Evolutionary conservation across 2,888 invertebrate genomes (phyloP).

Genomic region (Leptinotarsa haldemani): DNA sequence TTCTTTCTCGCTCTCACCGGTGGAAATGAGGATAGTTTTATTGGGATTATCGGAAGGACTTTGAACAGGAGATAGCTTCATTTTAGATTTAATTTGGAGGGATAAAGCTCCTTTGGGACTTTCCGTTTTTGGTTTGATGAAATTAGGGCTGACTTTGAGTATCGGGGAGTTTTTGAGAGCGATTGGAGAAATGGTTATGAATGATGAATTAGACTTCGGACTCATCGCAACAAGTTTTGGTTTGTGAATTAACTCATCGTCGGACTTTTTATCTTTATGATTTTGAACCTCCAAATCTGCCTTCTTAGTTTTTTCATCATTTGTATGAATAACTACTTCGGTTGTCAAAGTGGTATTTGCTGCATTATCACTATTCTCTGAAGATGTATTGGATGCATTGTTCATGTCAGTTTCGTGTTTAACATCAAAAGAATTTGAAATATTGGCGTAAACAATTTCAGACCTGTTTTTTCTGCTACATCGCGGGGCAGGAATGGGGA

Average conservation of each 20-base stretch:
- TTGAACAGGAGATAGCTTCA: constrained; percentile 54
- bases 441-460: constrained; percentile 59
- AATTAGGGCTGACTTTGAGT: constrained; percentile 72
- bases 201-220: constrained; percentile 40
- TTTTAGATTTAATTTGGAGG: constrained; percentile 60
- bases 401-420: constrained; percentile 39
- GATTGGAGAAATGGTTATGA: constrained; percentile 44
- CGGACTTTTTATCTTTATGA: background rate
- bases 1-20: constrained; percentile 35
- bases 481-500: constrained; percentile 72
- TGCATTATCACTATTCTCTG: constrained; percentile 51
- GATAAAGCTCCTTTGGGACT: constrained; percentile 62
- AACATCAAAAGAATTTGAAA: constrained; percentile 51
- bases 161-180: constrained; percentile 62
- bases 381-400: constrained; percentile 47
- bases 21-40: constrained; percentile 30
- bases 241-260: constrained; percentile 30
- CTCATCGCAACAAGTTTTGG: constrained; percentile 51
- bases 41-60: constrained; percentile 47
- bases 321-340: constrained; percentile 58
- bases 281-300: background rate
- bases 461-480: constrained; percentile 57
- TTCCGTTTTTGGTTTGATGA: constrained; percentile 64
- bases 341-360: constrained; percentile 53
- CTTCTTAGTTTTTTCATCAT: constrained; percentile 18